Base-by-base conservation (phyloP, 2,888 invertebrate genomes). In the Anticlea derivata region DNA sequence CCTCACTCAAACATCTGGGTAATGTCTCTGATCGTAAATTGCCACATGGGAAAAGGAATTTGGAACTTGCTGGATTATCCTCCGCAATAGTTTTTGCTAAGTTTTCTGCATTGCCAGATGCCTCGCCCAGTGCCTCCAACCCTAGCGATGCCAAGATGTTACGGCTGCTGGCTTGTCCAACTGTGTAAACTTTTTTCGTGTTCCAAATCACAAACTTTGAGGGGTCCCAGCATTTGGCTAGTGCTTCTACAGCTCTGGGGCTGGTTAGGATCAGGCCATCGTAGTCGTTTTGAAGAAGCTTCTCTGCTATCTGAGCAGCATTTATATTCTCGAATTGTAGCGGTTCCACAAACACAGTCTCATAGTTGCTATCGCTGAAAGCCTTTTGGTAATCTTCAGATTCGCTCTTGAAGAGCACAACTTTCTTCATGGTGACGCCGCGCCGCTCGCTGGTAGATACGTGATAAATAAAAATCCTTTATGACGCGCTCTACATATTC, bases 1-100 rank as follows among this genome's bases (percentile, higher is more conserved):
- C 70, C 0, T 65, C 53, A 1, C 65, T 54, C 11, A 89, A 63
- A 24, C 70, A 57, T 22, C 58, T 72, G 1, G 87, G 85, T 37
- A 89, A 60, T 1, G 65, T 73, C 56, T 88, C 89, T 7, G 83
- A 82, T 27, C 78, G 73, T 39, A 88, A 63, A 54, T 81, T 85
- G 4, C 89, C 89, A 60, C 89, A 88, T 0, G 89, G 87, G 43
- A 89, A 89, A 7, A 89, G 61, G 55, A 88, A 86, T 37, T 70
- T 80, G 1, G 80, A 68, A 1, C 63, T 45, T 1, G 56, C 57
- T 0, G 61, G 17, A 47, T 82, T 86, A 34, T 88, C 86, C 6
- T 66, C 63, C 0, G 63, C 27, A 44, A 89, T 82, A 2, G 78
- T 64, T 38, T 78, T 75, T 0, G 85, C 81, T 13, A 89, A 64